Conservation (phyloP, 2,797 vertebrate genomes). For the Xenentodon cancila region DNA sequence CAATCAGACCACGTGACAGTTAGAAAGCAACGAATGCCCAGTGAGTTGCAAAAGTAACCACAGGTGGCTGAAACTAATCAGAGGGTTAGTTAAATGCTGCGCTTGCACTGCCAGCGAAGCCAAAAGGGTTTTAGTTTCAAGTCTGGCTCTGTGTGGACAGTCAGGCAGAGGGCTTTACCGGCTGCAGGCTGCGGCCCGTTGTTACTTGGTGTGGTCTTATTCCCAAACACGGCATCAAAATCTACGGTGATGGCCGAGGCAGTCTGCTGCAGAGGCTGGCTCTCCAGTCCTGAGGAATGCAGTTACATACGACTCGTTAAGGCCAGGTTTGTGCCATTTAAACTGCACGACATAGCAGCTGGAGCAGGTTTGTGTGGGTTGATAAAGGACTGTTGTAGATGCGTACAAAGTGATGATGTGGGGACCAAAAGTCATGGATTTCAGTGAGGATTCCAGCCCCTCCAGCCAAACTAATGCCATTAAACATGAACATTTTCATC, state of each 20-base stretch:
- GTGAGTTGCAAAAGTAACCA: conserved; percentile 10
- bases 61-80: conserved; percentile 21
- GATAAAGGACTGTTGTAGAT: conserved; percentile 11
- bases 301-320: conserved; percentile 60
- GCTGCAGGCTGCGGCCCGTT: conserved; percentile 81
- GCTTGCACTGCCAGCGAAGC: conserved; percentile 38
- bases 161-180: conserved; percentile 80
- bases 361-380: conserved; percentile 12
- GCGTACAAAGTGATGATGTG: background rate
- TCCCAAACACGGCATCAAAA: conserved; percentile 94
- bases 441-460: conserved; percentile 24
- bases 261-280: conserved; percentile 78
- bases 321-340: conserved; percentile 1
- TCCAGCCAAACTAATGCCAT: conserved; percentile 51
- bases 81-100: conserved; percentile 57
- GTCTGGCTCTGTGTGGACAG: conserved; percentile 43
- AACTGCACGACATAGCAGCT: background rate
- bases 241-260: conserved; percentile 87
- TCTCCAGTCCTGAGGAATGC: conserved; percentile 81
- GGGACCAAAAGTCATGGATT: conserved; percentile 3
- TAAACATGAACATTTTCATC: conserved; percentile 28
- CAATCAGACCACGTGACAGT: conserved; percentile 7
- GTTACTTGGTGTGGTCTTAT: conserved; percentile 77
- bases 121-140: conserved; percentile 46
- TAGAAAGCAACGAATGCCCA: conserved; percentile 23